phyloP scores from a whole-genome alignment of 2,797 vertebrate species.

The Rhyacichthys aspro region DNA sequence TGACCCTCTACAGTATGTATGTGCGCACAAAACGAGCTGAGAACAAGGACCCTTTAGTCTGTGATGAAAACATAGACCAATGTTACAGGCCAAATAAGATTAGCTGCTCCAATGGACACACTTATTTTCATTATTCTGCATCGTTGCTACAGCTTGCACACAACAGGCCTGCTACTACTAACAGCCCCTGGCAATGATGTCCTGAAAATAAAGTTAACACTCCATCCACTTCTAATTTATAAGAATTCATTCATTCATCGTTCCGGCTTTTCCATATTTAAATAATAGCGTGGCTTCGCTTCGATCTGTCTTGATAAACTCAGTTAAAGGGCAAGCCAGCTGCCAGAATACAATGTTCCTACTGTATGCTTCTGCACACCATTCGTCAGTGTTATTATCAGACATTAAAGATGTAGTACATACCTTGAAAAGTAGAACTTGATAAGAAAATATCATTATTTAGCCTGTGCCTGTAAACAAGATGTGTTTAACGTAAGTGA shows the following conservation, averaged over 20 bases:
- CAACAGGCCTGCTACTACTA: constrained; percentile 36
- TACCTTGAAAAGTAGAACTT: constrained; percentile 2
- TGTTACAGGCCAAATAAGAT: constrained; percentile 73
- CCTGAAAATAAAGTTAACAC: constrained; percentile 36
- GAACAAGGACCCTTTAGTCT: constrained; percentile 70
- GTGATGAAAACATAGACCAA: constrained; percentile 67
- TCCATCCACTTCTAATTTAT: constrained; percentile 41
- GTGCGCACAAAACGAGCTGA: constrained; percentile 57
- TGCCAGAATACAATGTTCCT: constrained; percentile 8
- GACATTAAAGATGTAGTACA: constrained; percentile 5
- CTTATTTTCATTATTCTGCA: constrained; percentile 79
- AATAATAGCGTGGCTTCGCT: constrained; percentile 19
- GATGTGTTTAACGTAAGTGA: neutral
- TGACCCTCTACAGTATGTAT: constrained; percentile 59
- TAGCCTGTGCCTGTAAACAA: constrained; percentile 1
- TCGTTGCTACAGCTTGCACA: constrained; percentile 50
- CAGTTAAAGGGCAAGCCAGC: constrained; percentile 20
- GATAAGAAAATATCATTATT: constrained; percentile 6
- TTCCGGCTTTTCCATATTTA: constrained; percentile 26
- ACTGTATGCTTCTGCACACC: constrained; percentile 3
- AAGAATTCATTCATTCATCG: constrained; percentile 36
- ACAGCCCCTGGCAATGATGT: constrained; percentile 23
- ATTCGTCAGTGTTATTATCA: constrained; percentile 3
- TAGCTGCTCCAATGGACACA: constrained; percentile 76
- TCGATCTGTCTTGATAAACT: constrained; percentile 38